Evolutionary conservation across 2,888 invertebrate species (phyloP).

Genomic region (Entomobrya multifasciata): DNA sequence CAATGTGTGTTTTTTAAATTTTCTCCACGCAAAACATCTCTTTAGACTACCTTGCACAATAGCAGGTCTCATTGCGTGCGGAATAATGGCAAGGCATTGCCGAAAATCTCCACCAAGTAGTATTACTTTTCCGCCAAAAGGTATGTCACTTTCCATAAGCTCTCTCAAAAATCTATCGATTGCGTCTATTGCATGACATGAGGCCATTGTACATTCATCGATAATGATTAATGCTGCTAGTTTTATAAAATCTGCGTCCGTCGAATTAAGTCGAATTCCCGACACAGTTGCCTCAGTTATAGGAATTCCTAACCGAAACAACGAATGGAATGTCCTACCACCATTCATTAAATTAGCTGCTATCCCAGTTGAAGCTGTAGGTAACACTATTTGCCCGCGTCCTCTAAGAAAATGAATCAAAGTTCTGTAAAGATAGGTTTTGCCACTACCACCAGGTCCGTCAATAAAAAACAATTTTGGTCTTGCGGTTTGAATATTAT

Average conservation of each 20-base stretch:
- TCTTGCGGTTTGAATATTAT: no score
- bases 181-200: constrained; percentile 74
- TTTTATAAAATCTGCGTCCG: constrained; percentile 27
- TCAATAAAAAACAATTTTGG: constrained; percentile 77
- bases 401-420: constrained; percentile 39
- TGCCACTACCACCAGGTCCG: constrained; percentile 79
- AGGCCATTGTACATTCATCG: constrained; percentile 80
- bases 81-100: constrained; percentile 64
- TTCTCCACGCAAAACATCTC: constrained; percentile 35
- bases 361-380: constrained; percentile 77
- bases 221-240: constrained; percentile 77
- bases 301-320: constrained; percentile 77
- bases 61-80: background rate
- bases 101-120: constrained; percentile 69
- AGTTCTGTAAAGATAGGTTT: constrained; percentile 80
- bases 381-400: constrained; percentile 20
- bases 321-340: constrained; percentile 80
- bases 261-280: constrained; percentile 56
- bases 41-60: no score
- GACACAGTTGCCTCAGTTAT: constrained; percentile 72
- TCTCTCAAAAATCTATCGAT: constrained; percentile 78
- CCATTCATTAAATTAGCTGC: constrained; percentile 75
- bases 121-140: constrained; percentile 72
- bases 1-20: constrained; percentile 46
- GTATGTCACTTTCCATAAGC: constrained; percentile 53